phyloP scores from a whole-genome alignment of 1,140 invertebrate genomes.

The Pachyrhynchus sulphureomaculatus region DNA sequence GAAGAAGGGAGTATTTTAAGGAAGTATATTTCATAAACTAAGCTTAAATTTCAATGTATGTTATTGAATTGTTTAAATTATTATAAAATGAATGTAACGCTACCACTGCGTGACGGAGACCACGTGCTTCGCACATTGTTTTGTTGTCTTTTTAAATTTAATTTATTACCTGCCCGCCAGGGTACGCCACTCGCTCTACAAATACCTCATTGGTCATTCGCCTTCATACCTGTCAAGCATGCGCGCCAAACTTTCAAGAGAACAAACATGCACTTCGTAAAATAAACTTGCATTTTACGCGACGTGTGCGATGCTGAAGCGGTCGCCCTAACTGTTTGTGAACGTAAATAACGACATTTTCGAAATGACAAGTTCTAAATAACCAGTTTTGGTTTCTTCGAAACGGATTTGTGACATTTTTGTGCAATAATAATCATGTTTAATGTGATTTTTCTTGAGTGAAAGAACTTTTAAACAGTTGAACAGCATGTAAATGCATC shows the following conservation, averaged over 20 bases:
- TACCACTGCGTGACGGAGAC: not conserved
- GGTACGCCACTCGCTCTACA: not conserved
- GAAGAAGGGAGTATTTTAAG: no score
- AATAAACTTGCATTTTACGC: conserved; percentile 14
- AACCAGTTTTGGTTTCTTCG: not conserved
- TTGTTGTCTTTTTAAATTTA: conserved; percentile 9
- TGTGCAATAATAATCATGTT: not conserved
- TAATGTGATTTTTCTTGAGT: not conserved
- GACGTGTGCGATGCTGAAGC: conserved; percentile 1
- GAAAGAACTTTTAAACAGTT: not conserved
- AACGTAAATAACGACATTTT: conserved; percentile 1
- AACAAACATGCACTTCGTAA: conserved; percentile 20
- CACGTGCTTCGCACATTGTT: conserved; percentile 28
- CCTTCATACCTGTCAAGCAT: conserved; percentile 13
- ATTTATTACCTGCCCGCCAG: conserved; percentile 7
- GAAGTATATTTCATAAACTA: no score
- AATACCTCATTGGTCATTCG: conserved; percentile 24
- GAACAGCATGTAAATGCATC: conserved; percentile 7
- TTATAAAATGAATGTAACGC: not conserved
- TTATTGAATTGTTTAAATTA: no score
- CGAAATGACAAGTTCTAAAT: no score
- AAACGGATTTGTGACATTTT: not conserved
- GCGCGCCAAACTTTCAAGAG: conserved; percentile 18
- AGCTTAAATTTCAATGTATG: no score
- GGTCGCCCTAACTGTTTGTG: not conserved